phyloP scores from a whole-genome alignment of 1,140 invertebrate species.

The Drosophila sulfurigaster region DNA sequence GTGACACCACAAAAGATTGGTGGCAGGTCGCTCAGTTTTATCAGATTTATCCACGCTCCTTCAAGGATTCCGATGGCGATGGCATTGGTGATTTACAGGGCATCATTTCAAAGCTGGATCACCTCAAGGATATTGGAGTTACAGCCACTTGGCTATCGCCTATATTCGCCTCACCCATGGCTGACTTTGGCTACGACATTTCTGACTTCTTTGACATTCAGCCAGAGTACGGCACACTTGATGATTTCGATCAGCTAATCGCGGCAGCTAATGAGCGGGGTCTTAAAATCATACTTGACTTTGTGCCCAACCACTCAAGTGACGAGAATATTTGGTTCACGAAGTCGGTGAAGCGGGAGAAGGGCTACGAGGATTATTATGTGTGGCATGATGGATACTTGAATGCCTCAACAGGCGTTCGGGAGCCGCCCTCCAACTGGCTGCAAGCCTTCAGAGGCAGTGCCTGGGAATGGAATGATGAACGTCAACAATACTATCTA shows the following conservation, averaged over 20 bases:
- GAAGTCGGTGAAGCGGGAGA: slow-evolving; percentile 86
- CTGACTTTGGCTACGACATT: slow-evolving; percentile 90
- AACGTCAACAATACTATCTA: slow-evolving; percentile 88
- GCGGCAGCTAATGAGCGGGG: slow-evolving; percentile 86
- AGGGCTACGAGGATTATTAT: slow-evolving; percentile 89
- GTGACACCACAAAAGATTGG: slow-evolving; percentile 86
- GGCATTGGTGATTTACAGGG: slow-evolving; percentile 88
- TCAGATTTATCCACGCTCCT: slow-evolving; percentile 90
- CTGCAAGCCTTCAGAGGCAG: slow-evolving; percentile 86
- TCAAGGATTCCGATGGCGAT: slow-evolving; percentile 89
- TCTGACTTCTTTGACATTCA: slow-evolving; percentile 90
- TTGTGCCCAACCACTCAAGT: slow-evolving; percentile 90
- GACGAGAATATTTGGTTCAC: slow-evolving; percentile 90
- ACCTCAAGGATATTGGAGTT: slow-evolving; percentile 86
- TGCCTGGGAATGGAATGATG: slow-evolving; percentile 88
- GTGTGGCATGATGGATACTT: slow-evolving; percentile 88
- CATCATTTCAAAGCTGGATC: slow-evolving; percentile 86
- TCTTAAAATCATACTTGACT: slow-evolving; percentile 81
- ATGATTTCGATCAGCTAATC: slow-evolving; percentile 90
- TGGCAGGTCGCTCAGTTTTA: slow-evolving; percentile 89
- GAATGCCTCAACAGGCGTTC: slow-evolving; percentile 56
- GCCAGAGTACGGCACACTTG: slow-evolving; percentile 89
- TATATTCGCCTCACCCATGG: slow-evolving; percentile 89
- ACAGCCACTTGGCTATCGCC: slow-evolving; percentile 90
- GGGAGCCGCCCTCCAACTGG: slow-evolving; percentile 89